Evolutionary conservation across 2,888 invertebrate species (phyloP), one percentile per base, ranked within the genome.

Genomic region (Syritta pipiens): DNA sequence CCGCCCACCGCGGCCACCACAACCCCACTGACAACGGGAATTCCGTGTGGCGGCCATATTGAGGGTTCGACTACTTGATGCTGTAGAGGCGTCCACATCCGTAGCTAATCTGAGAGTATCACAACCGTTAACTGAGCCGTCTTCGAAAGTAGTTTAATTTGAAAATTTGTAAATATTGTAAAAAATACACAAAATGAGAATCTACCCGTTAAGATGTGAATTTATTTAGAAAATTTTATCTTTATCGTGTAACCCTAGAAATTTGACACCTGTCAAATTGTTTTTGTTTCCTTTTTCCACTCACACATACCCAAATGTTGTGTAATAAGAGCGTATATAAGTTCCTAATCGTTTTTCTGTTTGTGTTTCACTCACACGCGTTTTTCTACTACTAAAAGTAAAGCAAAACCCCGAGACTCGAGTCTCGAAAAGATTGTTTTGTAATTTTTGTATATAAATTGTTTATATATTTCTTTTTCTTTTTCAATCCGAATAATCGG

Each of bases 31-130:
- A 91, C 83, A 89, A 84, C 82, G 91, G 85, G 87, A 91, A 94
- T 86, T 93, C 93, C 42, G 94, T 94, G 57, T 94, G 94, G 94
- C 90, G 94, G 88, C 94, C 94, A 83, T 94, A 94, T 90, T 94
- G 90, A 88, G 87, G 86, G 87, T 83, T 87, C 87, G 82, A 87
- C 85, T 83, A 87, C 86, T 83, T 87, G 84, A 84, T 87, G 87
- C 86, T 86, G 84, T 86, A 87, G 86, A 85, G 86, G 85, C 83
- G 83, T 46, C 65, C 77, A 42, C 82, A 14, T 17, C 2, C 17
- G 84, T 77, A 67, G 77, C 77, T 82, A 83, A 74, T 83, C 81
- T 65, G 65, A 79, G 81, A 77, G 30, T 26, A 42, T 44, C 49
- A 26, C 14, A 57, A 62, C 14, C 42, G n/a, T n/a, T n/a, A n/a